Base-by-base conservation (phyloP, 2,888 invertebrate genomes). In the Priocnemis perturbator region DNA sequence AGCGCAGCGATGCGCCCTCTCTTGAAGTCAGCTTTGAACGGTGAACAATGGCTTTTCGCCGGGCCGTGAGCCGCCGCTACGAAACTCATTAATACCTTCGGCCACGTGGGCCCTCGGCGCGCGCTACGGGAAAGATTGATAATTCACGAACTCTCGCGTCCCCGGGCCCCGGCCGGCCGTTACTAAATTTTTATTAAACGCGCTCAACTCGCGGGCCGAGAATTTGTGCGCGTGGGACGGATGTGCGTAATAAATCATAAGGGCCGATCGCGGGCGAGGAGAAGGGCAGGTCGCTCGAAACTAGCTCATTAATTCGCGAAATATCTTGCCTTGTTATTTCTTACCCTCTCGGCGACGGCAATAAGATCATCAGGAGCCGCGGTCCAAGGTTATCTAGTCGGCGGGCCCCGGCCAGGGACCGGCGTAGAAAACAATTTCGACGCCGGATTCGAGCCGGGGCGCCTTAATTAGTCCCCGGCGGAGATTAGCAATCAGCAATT, bases 401-500 rank as follows among this genome's bases (percentile, higher is more conserved):
- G 2, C 26, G 30, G 56, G 30, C 14, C 3, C 30, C 15, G 63
- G 52, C n/a, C 53, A 68, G n/a, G 67, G 50, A 60, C 30, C 64
- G 58, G 52, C 65, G 69, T 77, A 75, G 77, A 73, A 79, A 79
- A 77, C 77, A 79, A 79, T 79, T 77, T 76, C 60, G 72, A 60
- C 73, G 58, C 20, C n/a, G 71, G 64, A 69, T 70, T 64, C 62
- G 55, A 57, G 63, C 37, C 52, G 57, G 21, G 58, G 57, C 67
- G 70, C 72, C 75, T 81, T 81, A 81, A 81, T 81, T 79, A 81
- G 79, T 71, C 70, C 70, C 69, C 73, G 37, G 11, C 62, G 53
- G n/a, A 73, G 70, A 79, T 79, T 79, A 77, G 72, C 71, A 75
- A 74, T 77, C 77, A 68, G 65, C 63, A 61, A 77, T 79, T 67